Percentiles rank a stretch among this genome's conserved stretches.
Evolutionary conservation across 2,888 invertebrate genomes (phyloP).

Genomic region (Dusona sp.): DNA sequence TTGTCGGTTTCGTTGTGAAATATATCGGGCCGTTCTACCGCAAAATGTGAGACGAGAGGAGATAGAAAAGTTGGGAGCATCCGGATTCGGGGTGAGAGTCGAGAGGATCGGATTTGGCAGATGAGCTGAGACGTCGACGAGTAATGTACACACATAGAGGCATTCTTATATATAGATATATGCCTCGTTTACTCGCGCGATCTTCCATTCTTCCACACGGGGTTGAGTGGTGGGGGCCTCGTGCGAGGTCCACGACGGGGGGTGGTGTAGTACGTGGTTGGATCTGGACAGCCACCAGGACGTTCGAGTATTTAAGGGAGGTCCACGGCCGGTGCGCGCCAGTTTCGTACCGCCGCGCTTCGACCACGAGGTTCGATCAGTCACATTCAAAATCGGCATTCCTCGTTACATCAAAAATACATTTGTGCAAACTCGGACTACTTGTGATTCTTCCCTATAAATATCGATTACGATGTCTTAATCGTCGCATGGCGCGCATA

Average conservation of each 20-base stretch:
- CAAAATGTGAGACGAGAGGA: conserved; percentile 50
- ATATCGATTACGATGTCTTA: background rate
- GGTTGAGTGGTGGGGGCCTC: conserved; percentile 63
- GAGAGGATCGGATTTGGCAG: conserved; percentile 78
- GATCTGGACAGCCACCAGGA: conserved; percentile 77
- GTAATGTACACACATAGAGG: background rate
- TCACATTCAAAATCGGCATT: conserved; percentile 25
- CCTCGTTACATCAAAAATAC: background rate
- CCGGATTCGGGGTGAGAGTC: conserved; percentile 76
- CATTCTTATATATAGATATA: background rate
- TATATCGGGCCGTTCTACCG: conserved; percentile 10
- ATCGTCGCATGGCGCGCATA: background rate
- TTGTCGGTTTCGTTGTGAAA: conserved; percentile 13
- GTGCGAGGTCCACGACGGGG: conserved; percentile 64
- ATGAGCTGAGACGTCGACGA: conserved; percentile 72
- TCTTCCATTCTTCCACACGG: conserved; percentile 49
- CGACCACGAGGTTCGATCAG: conserved; percentile 68
- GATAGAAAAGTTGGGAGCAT: conserved; percentile 67
- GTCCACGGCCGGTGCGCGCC: conserved; percentile 79
- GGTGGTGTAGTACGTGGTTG: conserved; percentile 74
- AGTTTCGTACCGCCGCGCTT: conserved; percentile 73
- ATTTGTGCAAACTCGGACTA: background rate
- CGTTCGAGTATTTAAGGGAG: conserved; percentile 81
- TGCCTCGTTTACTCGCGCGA: conserved; percentile 35
- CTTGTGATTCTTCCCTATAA: background rate